Evolutionary conservation across 2,888 invertebrate genomes (phyloP).

Genomic region (Lacanobia oleracea): DNA sequence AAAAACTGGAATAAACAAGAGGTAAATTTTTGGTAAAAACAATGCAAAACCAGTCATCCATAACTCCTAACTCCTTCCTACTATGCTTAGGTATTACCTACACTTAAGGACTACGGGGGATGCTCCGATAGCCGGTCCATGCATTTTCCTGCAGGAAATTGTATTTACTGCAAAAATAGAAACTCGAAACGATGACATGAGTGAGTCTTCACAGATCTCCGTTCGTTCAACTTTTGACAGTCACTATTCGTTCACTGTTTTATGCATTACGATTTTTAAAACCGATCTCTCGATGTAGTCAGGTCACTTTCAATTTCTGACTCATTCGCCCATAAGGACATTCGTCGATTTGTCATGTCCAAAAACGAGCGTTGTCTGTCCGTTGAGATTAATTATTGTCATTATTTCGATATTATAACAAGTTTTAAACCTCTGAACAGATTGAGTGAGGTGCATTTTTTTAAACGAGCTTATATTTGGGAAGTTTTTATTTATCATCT

Average conservation of each 20-base stretch:
- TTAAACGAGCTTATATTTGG: not conserved
- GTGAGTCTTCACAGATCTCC: not conserved
- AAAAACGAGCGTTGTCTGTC: not conserved
- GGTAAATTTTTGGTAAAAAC: not conserved
- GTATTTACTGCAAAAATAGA: too few relatives aligned
- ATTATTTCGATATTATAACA: constrained; percentile 25
- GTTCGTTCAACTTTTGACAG: not conserved
- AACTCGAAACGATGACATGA: too few relatives aligned
- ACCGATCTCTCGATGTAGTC: not conserved
- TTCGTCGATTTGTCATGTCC: constrained; percentile 5
- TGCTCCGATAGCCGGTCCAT: too few relatives aligned
- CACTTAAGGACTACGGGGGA: too few relatives aligned
- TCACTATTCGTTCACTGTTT: not conserved
- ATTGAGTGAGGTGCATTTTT: not conserved
- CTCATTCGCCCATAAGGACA: not conserved
- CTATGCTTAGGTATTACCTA: too few relatives aligned
- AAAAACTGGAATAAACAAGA: not conserved
- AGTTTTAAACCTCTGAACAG: constrained; percentile 3
- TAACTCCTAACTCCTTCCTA: too few relatives aligned
- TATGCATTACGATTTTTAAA: not conserved
- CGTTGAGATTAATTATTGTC: constrained; percentile 17
- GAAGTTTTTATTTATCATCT: not conserved
- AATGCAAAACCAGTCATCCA: not conserved
- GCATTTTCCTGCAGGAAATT: too few relatives aligned
- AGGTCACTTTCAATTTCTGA: not conserved